Evolutionary conservation across 2,113 vertebrate genomes (phyloP).

Genomic region (Aldabrachelys gigantea): DNA sequence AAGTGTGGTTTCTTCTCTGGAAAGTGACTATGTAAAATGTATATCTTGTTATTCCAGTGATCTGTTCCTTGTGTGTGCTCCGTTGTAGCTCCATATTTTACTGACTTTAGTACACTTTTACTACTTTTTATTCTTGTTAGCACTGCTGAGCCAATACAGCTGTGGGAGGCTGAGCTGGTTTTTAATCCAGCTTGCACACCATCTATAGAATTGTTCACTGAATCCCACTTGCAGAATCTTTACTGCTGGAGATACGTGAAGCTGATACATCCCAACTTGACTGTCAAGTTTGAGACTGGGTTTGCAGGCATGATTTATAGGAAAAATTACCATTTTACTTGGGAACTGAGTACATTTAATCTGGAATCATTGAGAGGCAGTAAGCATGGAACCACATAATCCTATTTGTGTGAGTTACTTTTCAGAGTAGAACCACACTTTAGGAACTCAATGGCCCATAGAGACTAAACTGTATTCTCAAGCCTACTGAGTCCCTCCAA

Average conservation of each 20-base stretch:
- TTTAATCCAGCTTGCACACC: constrained; percentile 17
- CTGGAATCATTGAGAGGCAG: neutral
- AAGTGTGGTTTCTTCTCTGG: neutral
- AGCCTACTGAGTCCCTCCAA: neutral
- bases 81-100: constrained; percentile 45
- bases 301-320: neutral
- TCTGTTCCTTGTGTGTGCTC: constrained; percentile 7
- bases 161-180: neutral
- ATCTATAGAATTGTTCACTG: constrained; percentile 10
- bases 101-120: constrained; percentile 41
- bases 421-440: neutral
- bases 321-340: neutral
- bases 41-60: neutral
- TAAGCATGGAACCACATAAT: neutral
- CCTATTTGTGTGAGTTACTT: neutral
- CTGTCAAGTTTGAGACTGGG: neutral
- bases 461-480: neutral
- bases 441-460: neutral
- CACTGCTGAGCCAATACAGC: neutral
- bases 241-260: neutral
- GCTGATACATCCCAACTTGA: neutral
- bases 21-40: constrained; percentile 26
- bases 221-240: neutral
- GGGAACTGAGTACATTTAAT: neutral
- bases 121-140: constrained; percentile 49